A percentile compares a stretch with the other conserved stretches of the same genome.
These are phyloP conservation scores for Rhabdophis nuchalis DNA, from an alignment of 2,797 vertebrate genomes.

Conservation along the genomic window DNA sequence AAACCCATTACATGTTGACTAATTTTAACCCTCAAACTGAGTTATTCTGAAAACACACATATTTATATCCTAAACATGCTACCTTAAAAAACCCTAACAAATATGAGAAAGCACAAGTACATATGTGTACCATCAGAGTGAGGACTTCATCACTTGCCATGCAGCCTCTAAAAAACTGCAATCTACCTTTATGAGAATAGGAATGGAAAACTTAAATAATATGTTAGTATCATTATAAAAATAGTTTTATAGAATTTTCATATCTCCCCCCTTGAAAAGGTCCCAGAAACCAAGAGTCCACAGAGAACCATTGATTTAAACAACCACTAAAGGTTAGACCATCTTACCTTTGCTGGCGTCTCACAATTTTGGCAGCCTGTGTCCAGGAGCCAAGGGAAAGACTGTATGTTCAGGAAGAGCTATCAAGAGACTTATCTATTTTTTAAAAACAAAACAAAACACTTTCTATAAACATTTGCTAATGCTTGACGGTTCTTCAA, in stretches of 20 bases:
- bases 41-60: neutral
- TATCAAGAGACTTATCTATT: neutral
- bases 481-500: conserved; percentile 8
- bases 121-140: neutral
- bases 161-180: neutral
- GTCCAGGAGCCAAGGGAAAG: neutral
- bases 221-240: neutral
- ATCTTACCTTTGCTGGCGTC: neutral
- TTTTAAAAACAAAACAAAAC: neutral
- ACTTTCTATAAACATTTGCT: conserved; percentile 21
- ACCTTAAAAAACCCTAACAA: neutral
- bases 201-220: neutral
- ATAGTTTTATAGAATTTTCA: neutral
- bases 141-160: neutral
- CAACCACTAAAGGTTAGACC: neutral
- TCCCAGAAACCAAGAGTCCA: neutral
- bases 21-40: neutral
- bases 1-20: neutral
- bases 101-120: neutral
- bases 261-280: neutral
- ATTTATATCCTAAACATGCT: neutral
- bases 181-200: neutral
- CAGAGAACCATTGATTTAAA: neutral
- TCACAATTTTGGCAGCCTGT: neutral
- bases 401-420: neutral